Percentiles rank a stretch among this genome's conserved stretches.
Evolutionary conservation across 1,140 invertebrate genomes (phyloP).

Genomic region (Chlorops oryzae): DNA sequence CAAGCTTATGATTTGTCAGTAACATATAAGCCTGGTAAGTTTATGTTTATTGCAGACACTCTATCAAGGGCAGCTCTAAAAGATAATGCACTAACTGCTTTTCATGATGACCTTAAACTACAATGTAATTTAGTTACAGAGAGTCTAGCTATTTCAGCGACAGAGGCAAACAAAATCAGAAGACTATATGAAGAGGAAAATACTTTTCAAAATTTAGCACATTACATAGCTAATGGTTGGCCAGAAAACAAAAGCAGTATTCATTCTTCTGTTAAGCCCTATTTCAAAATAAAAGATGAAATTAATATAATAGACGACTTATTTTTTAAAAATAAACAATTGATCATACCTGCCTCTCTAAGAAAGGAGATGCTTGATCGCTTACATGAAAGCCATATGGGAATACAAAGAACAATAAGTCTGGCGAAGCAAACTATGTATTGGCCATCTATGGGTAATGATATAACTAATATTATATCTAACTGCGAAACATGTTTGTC

Average conservation of each 20-base stretch:
- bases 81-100: constrained; percentile 13
- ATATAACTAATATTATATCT: constrained; percentile 46
- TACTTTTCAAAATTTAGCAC: no score
- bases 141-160: no score
- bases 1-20: constrained; percentile 46
- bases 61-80: constrained; percentile 7
- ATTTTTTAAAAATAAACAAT: no score
- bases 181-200: no score
- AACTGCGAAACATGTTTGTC: constrained; percentile 32
- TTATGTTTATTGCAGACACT: constrained; percentile 47
- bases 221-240: no score
- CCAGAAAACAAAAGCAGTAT: no score
- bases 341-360: no score
- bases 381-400: constrained; percentile 49
- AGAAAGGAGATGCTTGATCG: constrained; percentile 42
- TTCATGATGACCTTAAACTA: constrained; percentile 35
- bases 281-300: no score
- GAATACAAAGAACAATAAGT: constrained; percentile 43
- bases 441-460: constrained; percentile 48
- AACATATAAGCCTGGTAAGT: constrained; percentile 46
- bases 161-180: no score
- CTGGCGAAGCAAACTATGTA: constrained; percentile 44
- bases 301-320: no score
- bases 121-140: no score
- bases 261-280: no score